Evolutionary conservation across 1,140 invertebrate genomes (phyloP), one percentile per base, ranked within the genome.

Genomic region (Drosophila kepulauana): DNA sequence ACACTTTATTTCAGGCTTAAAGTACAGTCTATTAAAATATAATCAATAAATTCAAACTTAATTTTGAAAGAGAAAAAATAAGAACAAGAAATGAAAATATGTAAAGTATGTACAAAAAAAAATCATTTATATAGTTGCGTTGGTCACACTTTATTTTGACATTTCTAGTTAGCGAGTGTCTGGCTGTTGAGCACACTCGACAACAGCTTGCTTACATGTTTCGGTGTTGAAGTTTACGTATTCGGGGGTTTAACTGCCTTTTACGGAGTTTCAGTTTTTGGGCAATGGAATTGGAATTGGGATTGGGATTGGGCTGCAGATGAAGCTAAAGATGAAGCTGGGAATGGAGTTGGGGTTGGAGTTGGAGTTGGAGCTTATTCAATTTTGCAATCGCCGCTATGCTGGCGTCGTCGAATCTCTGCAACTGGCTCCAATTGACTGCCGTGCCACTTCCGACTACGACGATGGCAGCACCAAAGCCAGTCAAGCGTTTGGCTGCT

Each of bases 401-500:
- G 57, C 65, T 15, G 48, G 20, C 51, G 48, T 57, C 63, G 49
- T 41, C 38, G 51, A 67, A 77, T 84, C 81, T 70, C 75, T 72
- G 76, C 84, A 86, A 71, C 74, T 78, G 82, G 79, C 82, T 87
- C 78, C 85, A 89, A 89, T 89, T 89, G 86, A 89, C 85, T 88
- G 85, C 84, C 84, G 80, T 75, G 84, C 81, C 78, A 87, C 84
- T 87, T 87, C 84, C 84, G 84, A 81, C 78, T 64, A 57, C 69
- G 69, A 49, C 64, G 43, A 63, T 43, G 72, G 41, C 65, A 49
- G 20, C 48, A 35, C 51, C 63, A 66, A 75, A 81, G 78, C 45
- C 70, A 78, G 75, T 63, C 76, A 78, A 75, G 54, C 79, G 81
- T 82, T 86, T 66, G 71, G 43, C 57, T 81, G 30, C 78, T 73